Conservation (phyloP, 2,888 invertebrate species). For the Taphrorychus bicolor region DNA sequence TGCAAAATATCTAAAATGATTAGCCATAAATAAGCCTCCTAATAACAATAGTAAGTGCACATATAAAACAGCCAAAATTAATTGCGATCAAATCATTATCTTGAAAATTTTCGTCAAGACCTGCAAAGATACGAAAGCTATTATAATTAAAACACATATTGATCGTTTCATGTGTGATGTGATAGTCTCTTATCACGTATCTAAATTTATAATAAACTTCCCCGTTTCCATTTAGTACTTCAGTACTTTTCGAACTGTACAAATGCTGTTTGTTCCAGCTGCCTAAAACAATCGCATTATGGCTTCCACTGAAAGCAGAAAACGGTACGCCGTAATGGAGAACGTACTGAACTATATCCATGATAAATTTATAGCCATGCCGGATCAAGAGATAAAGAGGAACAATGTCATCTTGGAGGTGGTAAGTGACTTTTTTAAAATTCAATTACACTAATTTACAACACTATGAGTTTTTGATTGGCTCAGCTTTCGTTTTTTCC, state of each 20-base stretch:
- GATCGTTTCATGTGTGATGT: no score
- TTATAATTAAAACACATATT: no score
- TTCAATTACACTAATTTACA: background rate
- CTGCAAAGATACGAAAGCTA: no score
- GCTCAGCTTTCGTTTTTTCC: background rate
- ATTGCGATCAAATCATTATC: no score
- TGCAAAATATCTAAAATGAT: no score
- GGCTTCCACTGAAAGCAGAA: background rate
- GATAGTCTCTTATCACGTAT: no score
- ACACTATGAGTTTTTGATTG: background rate
- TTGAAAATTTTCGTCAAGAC: no score
- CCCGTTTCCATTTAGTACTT: background rate
- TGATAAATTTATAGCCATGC: conserved; percentile 42
- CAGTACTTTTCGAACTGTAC: background rate
- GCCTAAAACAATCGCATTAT: background rate
- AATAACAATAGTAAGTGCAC: no score
- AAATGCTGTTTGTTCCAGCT: background rate
- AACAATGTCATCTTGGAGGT: conserved; percentile 42
- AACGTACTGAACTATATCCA: conserved; percentile 46
- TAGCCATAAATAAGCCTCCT: no score
- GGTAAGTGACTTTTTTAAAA: conserved; percentile 32
- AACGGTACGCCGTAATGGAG: conserved; percentile 22
- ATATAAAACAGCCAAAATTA: no score
- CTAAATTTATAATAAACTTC: no score
- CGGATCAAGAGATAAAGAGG: conserved; percentile 40